These are phyloP conservation scores for Frankliniella intonsa DNA, from an alignment of 2,888 invertebrate species.

Conservation along the genomic window DNA sequence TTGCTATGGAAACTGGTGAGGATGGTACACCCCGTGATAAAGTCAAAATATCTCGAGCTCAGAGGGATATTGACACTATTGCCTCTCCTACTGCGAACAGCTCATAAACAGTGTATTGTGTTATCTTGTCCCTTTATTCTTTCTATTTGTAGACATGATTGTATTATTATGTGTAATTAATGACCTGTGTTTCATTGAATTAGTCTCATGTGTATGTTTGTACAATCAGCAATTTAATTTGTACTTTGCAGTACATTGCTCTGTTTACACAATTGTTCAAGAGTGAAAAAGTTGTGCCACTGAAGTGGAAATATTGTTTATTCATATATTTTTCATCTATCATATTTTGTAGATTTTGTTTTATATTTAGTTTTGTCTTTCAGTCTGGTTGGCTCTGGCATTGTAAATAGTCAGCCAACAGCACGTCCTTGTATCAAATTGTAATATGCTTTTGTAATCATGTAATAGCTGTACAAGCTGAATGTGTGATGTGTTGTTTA, in stretches of 20 bases:
- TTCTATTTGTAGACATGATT: background rate
- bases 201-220: constrained; percentile 17
- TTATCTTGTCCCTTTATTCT: constrained; percentile 8
- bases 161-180: background rate
- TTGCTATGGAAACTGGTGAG: constrained; percentile 94
- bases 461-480: constrained; percentile 13
- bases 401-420: background rate
- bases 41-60: constrained; percentile 91
- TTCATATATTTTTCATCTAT: background rate
- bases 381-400: constrained; percentile 1
- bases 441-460: constrained; percentile 24
- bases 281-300: background rate
- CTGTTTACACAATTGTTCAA: background rate
- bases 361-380: background rate
- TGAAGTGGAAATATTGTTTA: background rate
- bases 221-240: constrained; percentile 8
- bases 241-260: background rate
- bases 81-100: constrained; percentile 43
- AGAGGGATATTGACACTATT: constrained; percentile 82
- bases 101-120: background rate
- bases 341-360: background rate
- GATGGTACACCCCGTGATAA: constrained; percentile 89
- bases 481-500: constrained; percentile 19
- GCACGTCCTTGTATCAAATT: constrained; percentile 3
- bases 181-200: background rate